Conservation (phyloP, 2,113 vertebrate species). For the Neogale vison region DNA sequence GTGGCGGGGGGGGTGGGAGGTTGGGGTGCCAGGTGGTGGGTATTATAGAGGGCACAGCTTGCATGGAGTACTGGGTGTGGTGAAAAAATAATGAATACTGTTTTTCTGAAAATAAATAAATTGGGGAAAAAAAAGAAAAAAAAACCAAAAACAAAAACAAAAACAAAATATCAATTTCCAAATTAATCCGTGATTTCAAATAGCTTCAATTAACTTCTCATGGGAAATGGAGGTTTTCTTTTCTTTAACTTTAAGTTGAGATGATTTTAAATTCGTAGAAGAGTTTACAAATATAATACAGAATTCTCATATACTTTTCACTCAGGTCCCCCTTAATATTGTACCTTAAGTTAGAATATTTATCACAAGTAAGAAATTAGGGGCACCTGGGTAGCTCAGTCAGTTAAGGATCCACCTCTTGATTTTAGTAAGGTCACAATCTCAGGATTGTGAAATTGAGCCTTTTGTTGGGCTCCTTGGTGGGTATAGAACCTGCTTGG, state of each 20-base stretch:
- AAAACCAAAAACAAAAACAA: too few species aligned
- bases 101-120: too few species aligned
- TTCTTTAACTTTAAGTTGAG: background rate
- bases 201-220: background rate
- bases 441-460: background rate
- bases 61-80: too few species aligned
- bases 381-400: background rate
- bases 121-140: too few species aligned
- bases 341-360: background rate
- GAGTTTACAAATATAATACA: background rate
- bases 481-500: background rate
- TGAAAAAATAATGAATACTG: too few species aligned
- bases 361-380: background rate
- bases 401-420: background rate
- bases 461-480: background rate
- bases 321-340: background rate
- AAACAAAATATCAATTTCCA: background rate
- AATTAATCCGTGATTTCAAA: background rate
- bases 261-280: background rate
- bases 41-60: too few species aligned
- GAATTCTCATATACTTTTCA: background rate
- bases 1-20: too few species aligned
- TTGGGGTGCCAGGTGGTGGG: too few species aligned
- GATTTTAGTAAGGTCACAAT: background rate
- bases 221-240: background rate